Evolutionary conservation across 2,888 invertebrate genomes (phyloP).

Genomic region (Hermaeophaga mercurialis): DNA sequence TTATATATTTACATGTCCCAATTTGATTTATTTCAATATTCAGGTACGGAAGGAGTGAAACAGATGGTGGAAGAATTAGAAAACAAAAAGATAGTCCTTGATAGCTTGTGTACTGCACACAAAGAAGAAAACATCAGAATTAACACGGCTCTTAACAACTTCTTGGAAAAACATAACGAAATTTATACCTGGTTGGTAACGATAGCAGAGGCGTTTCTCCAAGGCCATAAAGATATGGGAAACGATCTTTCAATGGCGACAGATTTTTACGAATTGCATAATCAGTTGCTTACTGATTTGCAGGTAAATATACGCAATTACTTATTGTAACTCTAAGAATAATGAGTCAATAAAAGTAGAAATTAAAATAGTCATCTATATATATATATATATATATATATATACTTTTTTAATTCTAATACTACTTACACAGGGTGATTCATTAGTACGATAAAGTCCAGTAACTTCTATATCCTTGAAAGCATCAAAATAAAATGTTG

Average conservation of each 20-base stretch:
- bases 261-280: slow-evolving; percentile 76
- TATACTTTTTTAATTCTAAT: no score
- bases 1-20: no score
- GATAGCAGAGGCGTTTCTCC: slow-evolving; percentile 74
- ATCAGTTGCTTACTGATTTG: slow-evolving; percentile 73
- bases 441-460: no score
- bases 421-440: no score
- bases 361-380: no score
- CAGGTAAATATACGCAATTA: slow-evolving; percentile 63
- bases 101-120: slow-evolving; percentile 68
- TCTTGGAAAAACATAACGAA: slow-evolving; percentile 71
- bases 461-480: no score
- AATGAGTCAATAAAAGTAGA: no score
- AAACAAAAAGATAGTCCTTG: slow-evolving; percentile 70
- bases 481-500: no score
- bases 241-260: slow-evolving; percentile 67
- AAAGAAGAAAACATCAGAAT: slow-evolving; percentile 72
- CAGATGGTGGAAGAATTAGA: slow-evolving; percentile 74
- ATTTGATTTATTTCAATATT: no score
- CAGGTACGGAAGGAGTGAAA: slow-evolving; percentile 65
- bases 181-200: slow-evolving; percentile 76
- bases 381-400: no score
- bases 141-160: slow-evolving; percentile 70
- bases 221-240: slow-evolving; percentile 78
- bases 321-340: no score